Evolutionary conservation across 2,113 vertebrate species (phyloP), one percentile per base, ranked within the genome.

Genomic region (Plotosus lineatus): DNA sequence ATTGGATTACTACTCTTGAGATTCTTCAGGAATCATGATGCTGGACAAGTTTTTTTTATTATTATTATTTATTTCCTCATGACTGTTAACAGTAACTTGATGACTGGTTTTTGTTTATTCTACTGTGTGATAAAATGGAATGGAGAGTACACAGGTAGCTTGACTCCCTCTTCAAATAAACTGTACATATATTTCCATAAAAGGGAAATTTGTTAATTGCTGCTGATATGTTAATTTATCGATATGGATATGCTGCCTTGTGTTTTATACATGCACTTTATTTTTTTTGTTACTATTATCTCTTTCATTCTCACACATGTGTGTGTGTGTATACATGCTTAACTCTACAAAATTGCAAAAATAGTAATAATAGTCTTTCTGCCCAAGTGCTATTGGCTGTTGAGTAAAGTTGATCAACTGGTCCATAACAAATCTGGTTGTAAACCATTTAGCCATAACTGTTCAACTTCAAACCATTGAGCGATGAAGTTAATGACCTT

Each of bases 181-280:
- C 48, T 88, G 80, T 87, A 85, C 75, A 86, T 85, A 88, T 80
- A 42, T 88, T 88, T 86, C 75, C 81, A 74, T 77, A 86, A 28
- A 48, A 71, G 14, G 8, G 65, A 36, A 14, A 36, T 50, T 40
- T 75, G 36, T 42, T 60, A 26, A 31, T 38, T 78, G 14, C 6
- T 17, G 42, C 40, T 46, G 14, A n/a, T 40, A 17, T 28, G 31
- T 46, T 14, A 31, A 48, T 19, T 69, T 1, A 7, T 69, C 17
- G 9, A n/a, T 71, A 31, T 48, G 38, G 8, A 31, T 19, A 7
- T 48, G 3, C 31, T 71, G 15, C 26, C 4, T 19, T 51, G 8
- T 69, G 8, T 28, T 26, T n/a, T n/a, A 53, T 9, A n/a, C 42
- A 44, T 10, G 2, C 42, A 44, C 42, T n/a, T n/a, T n/a, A n/a